Conservation (phyloP, 2,888 invertebrate species). For the Zygaena filipendulae region DNA sequence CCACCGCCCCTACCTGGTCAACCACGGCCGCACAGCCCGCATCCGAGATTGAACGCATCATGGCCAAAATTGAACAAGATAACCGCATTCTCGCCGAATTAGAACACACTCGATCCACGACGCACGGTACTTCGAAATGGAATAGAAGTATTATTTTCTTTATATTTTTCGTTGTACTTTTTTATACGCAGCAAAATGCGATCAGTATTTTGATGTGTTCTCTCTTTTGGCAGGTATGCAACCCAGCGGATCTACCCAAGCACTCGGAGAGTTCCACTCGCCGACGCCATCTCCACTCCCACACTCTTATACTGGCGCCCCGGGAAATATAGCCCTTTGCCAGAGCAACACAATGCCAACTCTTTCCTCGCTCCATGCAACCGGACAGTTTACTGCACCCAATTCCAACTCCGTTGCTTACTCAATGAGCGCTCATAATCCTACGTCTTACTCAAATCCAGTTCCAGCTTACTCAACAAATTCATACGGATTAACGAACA, state of each 20-base stretch:
- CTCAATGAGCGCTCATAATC: conserved; percentile 62
- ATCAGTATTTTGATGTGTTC: too few species aligned
- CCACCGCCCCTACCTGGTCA: conserved; percentile 44
- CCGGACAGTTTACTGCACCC: conserved; percentile 54
- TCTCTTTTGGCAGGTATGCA: conserved; percentile 60
- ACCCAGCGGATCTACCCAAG: conserved; percentile 77
- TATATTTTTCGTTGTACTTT: too few species aligned
- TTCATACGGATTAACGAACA: conserved; percentile 51
- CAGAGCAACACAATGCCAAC: conserved; percentile 76
- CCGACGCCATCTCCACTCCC: conserved; percentile 70
- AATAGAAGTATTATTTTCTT: conserved; percentile 3
- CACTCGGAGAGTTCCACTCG: conserved; percentile 73
- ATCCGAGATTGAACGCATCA: conserved; percentile 91
- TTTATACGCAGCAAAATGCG: too few species aligned
- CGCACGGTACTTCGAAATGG: conserved; percentile 53
- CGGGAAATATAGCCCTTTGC: conserved; percentile 57
- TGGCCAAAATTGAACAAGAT: conserved; percentile 95
- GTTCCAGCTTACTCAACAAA: conserved; percentile 57
- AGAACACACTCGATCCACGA: conserved; percentile 83
- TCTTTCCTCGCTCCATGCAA: conserved; percentile 59
- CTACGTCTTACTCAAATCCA: conserved; percentile 62
- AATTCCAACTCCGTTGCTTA: conserved; percentile 60
- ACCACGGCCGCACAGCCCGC: conserved; percentile 59
- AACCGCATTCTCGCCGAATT: conserved; percentile 90
- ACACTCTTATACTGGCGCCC: conserved; percentile 60